These are phyloP conservation scores for Zootoca vivipara DNA, from an alignment of 2,113 vertebrate species.

Conservation along the genomic window DNA sequence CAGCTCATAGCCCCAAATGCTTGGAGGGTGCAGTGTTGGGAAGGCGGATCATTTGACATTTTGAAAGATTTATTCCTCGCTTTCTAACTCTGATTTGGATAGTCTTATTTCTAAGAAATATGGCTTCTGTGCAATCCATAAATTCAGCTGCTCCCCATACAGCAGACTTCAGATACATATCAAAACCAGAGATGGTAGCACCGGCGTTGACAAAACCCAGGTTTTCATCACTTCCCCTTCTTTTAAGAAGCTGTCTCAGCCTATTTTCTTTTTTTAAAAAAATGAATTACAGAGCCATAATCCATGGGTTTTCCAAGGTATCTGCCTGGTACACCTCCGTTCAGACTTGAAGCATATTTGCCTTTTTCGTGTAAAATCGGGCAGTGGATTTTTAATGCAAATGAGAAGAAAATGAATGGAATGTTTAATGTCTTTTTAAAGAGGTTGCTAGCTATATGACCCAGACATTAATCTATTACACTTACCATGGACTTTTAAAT, in stretches of 20 bases:
- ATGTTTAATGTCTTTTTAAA: constrained; percentile 11
- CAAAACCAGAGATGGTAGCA: not conserved
- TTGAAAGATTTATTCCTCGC: not conserved
- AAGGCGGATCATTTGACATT: too few species aligned
- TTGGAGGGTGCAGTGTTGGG: too few species aligned
- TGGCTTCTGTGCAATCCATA: not conserved
- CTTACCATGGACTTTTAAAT: constrained; percentile 18
- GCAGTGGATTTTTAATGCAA: not conserved
- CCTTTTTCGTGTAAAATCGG: not conserved
- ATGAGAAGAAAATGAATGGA: constrained; percentile 15
- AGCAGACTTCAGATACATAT: too few species aligned
- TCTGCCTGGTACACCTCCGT: not conserved
- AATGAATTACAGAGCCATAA: not conserved
- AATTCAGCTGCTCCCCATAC: too few species aligned
- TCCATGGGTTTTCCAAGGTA: not conserved
- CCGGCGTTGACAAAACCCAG: not conserved
- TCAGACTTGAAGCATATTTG: not conserved
- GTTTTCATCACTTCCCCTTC: not conserved
- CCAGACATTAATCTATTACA: constrained; percentile 36
- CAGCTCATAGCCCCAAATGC: too few species aligned
- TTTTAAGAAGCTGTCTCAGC: not conserved
- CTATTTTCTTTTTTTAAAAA: not conserved
- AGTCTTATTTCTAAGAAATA: not conserved
- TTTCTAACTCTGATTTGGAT: not conserved
- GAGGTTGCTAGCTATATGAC: not conserved